Percentiles rank a stretch among this genome's conserved stretches.
These are phyloP conservation scores for Machaerirhynchus nigripectus DNA, from an alignment of 2,113 vertebrate genomes.

Conservation along the genomic window DNA sequence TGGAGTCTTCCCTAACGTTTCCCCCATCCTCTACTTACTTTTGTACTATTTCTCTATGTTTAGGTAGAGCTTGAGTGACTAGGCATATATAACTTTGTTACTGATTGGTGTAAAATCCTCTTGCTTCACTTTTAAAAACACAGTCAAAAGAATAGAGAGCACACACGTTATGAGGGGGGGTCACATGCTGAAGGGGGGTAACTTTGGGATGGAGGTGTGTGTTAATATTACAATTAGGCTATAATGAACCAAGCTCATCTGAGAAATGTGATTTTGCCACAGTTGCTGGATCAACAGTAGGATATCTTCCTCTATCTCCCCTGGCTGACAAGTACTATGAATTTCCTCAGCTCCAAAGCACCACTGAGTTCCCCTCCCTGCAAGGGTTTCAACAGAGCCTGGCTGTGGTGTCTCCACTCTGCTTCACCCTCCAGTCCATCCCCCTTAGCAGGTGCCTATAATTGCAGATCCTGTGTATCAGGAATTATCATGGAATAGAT, in stretches of 20 bases:
- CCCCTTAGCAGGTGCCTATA: neutral
- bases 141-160: neutral
- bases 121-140: neutral
- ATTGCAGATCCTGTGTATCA: fast-evolving
- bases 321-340: neutral
- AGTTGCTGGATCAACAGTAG: neutral
- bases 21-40: neutral
- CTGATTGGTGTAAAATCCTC: neutral
- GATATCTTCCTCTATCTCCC: too few relatives aligned
- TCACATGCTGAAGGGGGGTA: too few relatives aligned
- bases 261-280: neutral
- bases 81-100: neutral
- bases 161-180: fast-evolving
- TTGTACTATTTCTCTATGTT: neutral
- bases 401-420: neutral
- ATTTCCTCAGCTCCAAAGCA: neutral
- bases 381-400: fast-evolving
- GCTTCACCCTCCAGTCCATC: neutral
- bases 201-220: neutral
- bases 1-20: neutral
- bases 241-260: too few relatives aligned
- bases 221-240: neutral
- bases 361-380: fast-evolving
- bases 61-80: neutral
- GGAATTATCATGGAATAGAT: too few relatives aligned